Base-by-base conservation (phyloP, 1,140 invertebrate genomes). In the Tetragonula clypearis region DNA sequence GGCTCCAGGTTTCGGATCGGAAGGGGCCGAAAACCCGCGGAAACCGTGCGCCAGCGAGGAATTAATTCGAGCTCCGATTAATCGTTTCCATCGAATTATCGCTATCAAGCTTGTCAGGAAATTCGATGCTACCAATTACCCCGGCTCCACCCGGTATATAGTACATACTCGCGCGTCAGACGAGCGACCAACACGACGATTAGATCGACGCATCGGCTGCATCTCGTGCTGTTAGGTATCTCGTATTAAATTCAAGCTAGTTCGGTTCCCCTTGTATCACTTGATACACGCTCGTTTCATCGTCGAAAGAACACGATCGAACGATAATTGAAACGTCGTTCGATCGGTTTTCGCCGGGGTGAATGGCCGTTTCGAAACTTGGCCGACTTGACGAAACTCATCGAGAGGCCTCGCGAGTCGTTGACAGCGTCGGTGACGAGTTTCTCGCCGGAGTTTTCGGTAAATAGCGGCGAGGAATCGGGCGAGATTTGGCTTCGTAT, bases 41-140 rank as follows among this genome's bases (percentile, higher is more conserved):
- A 49, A 49, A 49, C 41, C 6, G 6, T 30, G 41, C 41, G 41
- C 41, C 41, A 49, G 9, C 30, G 11, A 17, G 73, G 5, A 74
- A 74, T 55, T 74, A 74, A 56, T 56, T 30, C 17, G 53, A 56
- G 73, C 49, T 26, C 6, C 73, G 73, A 74, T 74, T 56, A 56
- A 30, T 74, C 73, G 73, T 21, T 74, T 14, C 41, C n/a, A 26
- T 74, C 72, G 17, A 55, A 74, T 55, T n/a, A 26, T 74, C 41
- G n/a, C 53, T 9, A 19, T 30, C 41, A 73, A 73, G 41, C 41
- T 19, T 53, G 8, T n/a, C n/a, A 15, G 49, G 72, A 73, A 55
- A 73, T 73, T 73, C 41, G 41, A 53, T 73, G 49, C n/a, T 26
- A 17, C 49, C 72, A 26, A 73, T 73, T 73, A 55, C 21, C 35